Conservation (phyloP, 2,113 vertebrate genomes). For the Rhinolophus sinicus region DNA sequence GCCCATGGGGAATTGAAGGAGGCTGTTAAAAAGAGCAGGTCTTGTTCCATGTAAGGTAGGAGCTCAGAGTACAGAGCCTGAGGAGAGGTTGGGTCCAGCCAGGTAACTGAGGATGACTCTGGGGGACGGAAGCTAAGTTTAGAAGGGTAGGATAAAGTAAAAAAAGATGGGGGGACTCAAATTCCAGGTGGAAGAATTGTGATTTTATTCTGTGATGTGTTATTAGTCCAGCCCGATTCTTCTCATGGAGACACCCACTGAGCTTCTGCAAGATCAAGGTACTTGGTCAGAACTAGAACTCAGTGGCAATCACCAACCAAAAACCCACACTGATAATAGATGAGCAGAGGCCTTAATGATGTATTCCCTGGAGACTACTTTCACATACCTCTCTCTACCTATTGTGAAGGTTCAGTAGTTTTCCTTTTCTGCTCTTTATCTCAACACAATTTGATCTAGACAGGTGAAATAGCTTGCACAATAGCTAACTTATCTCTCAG, state of each 20-base stretch:
- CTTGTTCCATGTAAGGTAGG: background rate
- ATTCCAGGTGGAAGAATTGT: background rate
- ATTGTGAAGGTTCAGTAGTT: slow-evolving; percentile 73
- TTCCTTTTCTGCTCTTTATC: slow-evolving; percentile 62
- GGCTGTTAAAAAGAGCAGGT: background rate
- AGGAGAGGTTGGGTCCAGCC: background rate
- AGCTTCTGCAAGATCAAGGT: background rate
- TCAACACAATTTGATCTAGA: slow-evolving; percentile 77
- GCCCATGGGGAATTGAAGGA: background rate
- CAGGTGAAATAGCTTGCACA: slow-evolving; percentile 81
- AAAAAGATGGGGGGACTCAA: background rate
- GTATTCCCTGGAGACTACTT: background rate
- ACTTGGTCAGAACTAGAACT: background rate
- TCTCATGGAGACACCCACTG: background rate
- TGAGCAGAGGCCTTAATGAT: fast-evolving
- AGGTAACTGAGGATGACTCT: background rate
- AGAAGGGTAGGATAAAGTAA: background rate
- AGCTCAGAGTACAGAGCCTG: background rate
- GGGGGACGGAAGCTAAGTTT: background rate
- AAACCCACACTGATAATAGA: background rate
- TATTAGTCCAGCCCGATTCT: background rate
- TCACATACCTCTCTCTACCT: slow-evolving; percentile 86
- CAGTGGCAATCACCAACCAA: fast-evolving
- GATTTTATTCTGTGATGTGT: background rate
- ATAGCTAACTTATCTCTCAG: slow-evolving; percentile 74